A percentile compares a stretch with the other conserved stretches of the same genome.
Conservation (phyloP, 2,797 vertebrate species). For the Oceanodroma leucorhoa region DNA sequence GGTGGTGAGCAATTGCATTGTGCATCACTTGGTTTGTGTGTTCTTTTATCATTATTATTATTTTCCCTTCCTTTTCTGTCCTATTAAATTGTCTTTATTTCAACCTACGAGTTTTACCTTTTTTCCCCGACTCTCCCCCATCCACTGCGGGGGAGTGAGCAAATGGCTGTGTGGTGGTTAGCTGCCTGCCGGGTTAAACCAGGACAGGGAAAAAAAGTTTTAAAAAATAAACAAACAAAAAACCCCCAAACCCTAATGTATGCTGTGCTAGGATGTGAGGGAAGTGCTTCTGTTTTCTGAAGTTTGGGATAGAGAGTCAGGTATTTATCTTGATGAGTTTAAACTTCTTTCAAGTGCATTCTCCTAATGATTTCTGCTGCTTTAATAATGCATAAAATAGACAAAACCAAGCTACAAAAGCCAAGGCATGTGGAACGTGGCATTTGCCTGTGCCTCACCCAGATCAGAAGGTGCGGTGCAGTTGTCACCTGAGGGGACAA, state of each 20-base stretch:
- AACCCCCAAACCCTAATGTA: accelerated
- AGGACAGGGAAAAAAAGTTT: background rate
- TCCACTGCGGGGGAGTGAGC: no score
- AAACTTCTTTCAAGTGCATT: background rate
- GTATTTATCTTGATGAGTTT: background rate
- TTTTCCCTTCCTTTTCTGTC: no score
- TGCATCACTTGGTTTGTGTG: no score
- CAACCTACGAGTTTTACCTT: no score
- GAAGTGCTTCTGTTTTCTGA: background rate
- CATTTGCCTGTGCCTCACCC: accelerated
- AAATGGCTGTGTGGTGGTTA: no score
- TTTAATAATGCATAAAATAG: background rate
- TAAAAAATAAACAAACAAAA: background rate
- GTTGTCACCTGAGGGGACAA: background rate
- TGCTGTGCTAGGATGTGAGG: background rate
- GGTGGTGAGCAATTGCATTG: no score
- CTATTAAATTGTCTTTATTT: no score
- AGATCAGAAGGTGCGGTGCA: accelerated
- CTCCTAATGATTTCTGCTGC: background rate
- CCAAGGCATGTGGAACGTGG: accelerated
- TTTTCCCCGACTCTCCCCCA: no score
- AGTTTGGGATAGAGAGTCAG: background rate
- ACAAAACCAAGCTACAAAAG: background rate
- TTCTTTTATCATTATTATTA: no score
- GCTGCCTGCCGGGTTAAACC: no score